phyloP scores from a whole-genome alignment of 2,888 invertebrate species.

The Caenorhabditis angaria region DNA sequence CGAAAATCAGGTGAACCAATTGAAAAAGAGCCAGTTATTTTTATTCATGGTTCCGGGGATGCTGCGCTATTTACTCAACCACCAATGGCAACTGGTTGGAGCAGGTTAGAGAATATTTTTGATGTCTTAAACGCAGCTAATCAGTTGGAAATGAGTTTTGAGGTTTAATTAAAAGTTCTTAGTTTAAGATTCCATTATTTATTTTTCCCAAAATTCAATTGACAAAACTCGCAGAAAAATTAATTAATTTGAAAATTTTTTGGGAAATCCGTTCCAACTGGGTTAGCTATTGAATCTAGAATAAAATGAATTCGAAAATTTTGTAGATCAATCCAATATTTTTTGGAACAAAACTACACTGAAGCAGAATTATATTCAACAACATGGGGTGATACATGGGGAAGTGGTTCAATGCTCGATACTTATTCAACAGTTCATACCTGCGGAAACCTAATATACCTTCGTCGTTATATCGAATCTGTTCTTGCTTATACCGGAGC shows the following conservation, averaged over 20 bases:
- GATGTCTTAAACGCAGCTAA: too few species aligned
- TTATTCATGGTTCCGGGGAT: conserved; percentile 70
- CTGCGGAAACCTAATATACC: conserved; percentile 64
- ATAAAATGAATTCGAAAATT: too few species aligned
- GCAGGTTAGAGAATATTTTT: conserved; percentile 16
- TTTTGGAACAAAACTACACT: conserved; percentile 71
- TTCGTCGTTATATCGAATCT: conserved; percentile 66
- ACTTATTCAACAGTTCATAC: conserved; percentile 69
- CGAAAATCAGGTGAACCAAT: conserved; percentile 55
- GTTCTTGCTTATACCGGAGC: conserved; percentile 68
- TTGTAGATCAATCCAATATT: conserved; percentile 63
- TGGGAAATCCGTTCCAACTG: not conserved
- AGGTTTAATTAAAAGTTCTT: too few species aligned
- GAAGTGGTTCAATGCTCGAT: conserved; percentile 59
- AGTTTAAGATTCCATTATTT: too few species aligned
- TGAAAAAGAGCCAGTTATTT: conserved; percentile 66
- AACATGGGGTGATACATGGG: conserved; percentile 69
- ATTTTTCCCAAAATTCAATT: too few species aligned
- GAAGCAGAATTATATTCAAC: conserved; percentile 69
- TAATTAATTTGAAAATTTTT: too few species aligned
- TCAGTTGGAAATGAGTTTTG: too few species aligned
- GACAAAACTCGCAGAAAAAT: not conserved
- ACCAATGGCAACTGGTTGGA: conserved; percentile 56
- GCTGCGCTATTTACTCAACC: conserved; percentile 70
- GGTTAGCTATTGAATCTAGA: not conserved